Evolutionary conservation across 2,797 vertebrate species (phyloP), one percentile per base, ranked within the genome.

Genomic region (Parauchenoglanis punctatus): DNA sequence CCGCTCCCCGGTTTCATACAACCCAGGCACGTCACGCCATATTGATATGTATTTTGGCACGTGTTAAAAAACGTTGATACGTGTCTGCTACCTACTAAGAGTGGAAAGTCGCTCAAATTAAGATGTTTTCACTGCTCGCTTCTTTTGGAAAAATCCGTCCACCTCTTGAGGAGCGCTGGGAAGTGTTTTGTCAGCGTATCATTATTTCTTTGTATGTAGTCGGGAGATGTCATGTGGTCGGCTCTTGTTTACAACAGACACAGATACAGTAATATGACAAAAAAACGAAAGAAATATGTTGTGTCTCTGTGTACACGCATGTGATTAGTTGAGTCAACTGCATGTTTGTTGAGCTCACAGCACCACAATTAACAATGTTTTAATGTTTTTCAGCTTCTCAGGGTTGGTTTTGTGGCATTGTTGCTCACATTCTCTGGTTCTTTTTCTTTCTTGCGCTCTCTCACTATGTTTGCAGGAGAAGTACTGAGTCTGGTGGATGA

Each of bases 401-500:
- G 17, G 13, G 28, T 63, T 76, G 81, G 85, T 56, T 68, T 86
- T 56, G 35, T 83, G 40, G 61, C 35, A 54, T 54, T 54, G 18
- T 68, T 68, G 46, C 17, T 83, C 81, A 54, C 59, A 82, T 65
- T 28, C 80, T 52, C 31, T 65, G 15, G 40, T 28, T 49, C 40
- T 40, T 6, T 80, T 31, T 80, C 25, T 25, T 23, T 67, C 75
- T 52, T 12, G 52, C 65, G 70, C 28, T 28, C 20, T 75, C 61
- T 81, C 23, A 54, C 10, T 63, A 44, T 82, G 68, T 82, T 82
- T 68, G 59, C 81, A 99, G 99, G 98, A 95, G 98, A 99, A 94
- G 97, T 98, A 91, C 92, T 99, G 93, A 99, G 99, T 94, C 95
- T 99, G 92, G 96, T 97, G 0, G 98, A 99, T 72, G 98, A 99